Evolutionary conservation across 2,888 invertebrate species (phyloP), one percentile per base, ranked within the genome.

Genomic region (Petrolisthes manimaculis): DNA sequence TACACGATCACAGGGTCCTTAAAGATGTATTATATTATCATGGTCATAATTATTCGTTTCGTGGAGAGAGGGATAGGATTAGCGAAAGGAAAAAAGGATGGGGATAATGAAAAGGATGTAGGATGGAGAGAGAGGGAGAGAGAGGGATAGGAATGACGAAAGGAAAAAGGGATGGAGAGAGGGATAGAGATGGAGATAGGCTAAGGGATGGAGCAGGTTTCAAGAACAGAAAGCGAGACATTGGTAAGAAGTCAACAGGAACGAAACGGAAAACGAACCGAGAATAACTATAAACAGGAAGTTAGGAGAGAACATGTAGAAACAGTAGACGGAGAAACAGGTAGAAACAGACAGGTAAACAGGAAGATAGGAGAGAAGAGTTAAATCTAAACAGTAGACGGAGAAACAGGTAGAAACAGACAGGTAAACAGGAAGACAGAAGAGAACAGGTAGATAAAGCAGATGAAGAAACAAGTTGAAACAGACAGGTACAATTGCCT

Each of bases 401-500:
- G 18, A 6, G 55, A 2, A 18, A 14, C 12, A 1, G 8, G 53
- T 54, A 55, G 80, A 80, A n/a, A 80, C 55, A 80, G 61, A 61
- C 61, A 61, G 61, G 14, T 14, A 61, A 61, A 14, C 6, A 61
- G 61, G 14, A 14, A 14, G 14, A 61, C 14, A 14, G n/a, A n/a
- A n/a, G n/a, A n/a, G n/a, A n/a, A n/a, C n/a, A 9, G 5, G 9
- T 24, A 54, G 9, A 5, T n/a, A n/a, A 55, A 55, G 12, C 37
- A 18, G 56, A 5, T 0, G 5, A 9, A 6, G 55, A 2, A 18
- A 14, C 12, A 1, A 6, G 53, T 54, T 9, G 80, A 80, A n/a
- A 80, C 55, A 80, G 61, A 61, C 61, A 61, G 61, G 14, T 14
- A 61, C n/a, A n/a, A n/a, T n/a, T n/a, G n/a, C n/a, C n/a, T n/a